These are phyloP conservation scores for Conger conger DNA, from an alignment of 2,113 vertebrate genomes.

Conservation along the genomic window DNA sequence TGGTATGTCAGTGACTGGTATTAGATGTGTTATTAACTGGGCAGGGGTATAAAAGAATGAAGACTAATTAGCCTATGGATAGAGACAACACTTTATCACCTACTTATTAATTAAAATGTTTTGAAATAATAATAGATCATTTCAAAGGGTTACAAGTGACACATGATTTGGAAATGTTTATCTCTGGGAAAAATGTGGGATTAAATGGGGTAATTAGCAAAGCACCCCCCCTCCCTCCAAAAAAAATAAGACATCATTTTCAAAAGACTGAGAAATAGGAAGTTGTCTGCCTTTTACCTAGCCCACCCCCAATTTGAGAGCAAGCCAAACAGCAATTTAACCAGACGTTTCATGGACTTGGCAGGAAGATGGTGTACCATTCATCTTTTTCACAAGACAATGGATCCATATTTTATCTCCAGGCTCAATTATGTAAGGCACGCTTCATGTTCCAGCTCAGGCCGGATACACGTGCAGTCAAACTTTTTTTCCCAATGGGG, in stretches of 20 bases:
- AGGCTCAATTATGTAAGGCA: neutral
- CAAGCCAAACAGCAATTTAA: neutral
- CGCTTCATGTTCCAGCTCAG: neutral
- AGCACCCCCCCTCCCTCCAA: too few relatives aligned
- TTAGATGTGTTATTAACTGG: too few relatives aligned
- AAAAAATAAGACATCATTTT: too few relatives aligned
- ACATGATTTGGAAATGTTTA: too few relatives aligned
- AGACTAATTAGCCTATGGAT: too few relatives aligned
- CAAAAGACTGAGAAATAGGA: neutral
- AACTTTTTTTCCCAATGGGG: neutral
- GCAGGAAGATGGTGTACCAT: neutral
- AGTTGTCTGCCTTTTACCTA: neutral
- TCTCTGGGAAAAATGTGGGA: too few relatives aligned
- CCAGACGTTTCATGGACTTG: neutral
- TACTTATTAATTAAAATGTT: too few relatives aligned
- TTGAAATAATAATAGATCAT: too few relatives aligned
- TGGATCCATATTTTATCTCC: neutral
- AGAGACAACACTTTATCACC: too few relatives aligned
- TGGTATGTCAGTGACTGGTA: too few relatives aligned
- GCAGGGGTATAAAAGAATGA: too few relatives aligned
- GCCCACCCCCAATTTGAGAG: neutral
- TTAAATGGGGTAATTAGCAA: neutral
- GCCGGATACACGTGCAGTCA: neutral
- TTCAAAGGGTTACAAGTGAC: too few relatives aligned
- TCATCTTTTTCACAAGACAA: slow-evolving; percentile 1